phyloP scores from a whole-genome alignment of 2,113 vertebrate genomes.

The Zapus hudsonius region DNA sequence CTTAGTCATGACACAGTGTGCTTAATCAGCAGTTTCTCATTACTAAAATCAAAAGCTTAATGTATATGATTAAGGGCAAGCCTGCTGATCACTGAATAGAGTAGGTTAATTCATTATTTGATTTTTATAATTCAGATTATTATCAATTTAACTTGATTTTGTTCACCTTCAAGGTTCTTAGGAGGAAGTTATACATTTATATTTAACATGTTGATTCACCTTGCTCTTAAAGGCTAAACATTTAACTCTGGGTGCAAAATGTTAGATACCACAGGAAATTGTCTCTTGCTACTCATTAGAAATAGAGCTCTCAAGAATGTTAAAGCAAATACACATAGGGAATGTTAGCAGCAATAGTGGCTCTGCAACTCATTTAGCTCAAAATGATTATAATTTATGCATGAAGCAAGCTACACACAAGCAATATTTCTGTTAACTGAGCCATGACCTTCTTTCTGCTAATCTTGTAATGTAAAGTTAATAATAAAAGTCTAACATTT shows the following conservation, averaged over 20 bases:
- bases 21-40: neutral
- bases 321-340: constrained; percentile 46
- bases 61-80: neutral
- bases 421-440: constrained; percentile 65
- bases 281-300: constrained; percentile 5
- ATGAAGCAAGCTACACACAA: constrained; percentile 51
- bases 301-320: constrained; percentile 24
- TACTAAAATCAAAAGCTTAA: neutral
- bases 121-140: neutral
- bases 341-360: constrained; percentile 57
- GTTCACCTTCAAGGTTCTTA: neutral
- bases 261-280: constrained; percentile 25
- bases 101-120: too few relatives aligned
- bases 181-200: neutral
- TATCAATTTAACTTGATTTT: constrained; percentile 9
- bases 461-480: constrained; percentile 63
- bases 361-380: constrained; percentile 54
- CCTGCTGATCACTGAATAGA: neutral
- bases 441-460: constrained; percentile 64
- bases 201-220: neutral
- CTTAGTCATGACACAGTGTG: neutral
- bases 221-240: neutral
- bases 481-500: constrained; percentile 66
- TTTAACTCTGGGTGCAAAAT: neutral
- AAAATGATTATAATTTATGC: constrained; percentile 59